phyloP scores from a whole-genome alignment of 2,888 invertebrate genomes.

The Dryocosmus kuriphilus region DNA sequence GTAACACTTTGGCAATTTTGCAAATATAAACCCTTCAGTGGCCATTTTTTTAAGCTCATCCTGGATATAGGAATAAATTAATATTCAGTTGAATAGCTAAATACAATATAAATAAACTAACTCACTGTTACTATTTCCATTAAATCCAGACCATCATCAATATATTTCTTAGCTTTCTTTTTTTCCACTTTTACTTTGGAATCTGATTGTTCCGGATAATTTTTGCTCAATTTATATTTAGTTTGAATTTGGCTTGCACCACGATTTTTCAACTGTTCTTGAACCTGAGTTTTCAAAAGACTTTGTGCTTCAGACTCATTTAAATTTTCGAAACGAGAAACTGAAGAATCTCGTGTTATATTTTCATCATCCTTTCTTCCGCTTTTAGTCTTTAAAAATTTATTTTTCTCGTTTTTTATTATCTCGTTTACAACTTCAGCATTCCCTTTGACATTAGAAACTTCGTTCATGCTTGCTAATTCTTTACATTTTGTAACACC shows the following conservation, averaged over 20 bases:
- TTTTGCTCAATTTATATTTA: background rate
- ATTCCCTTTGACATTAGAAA: background rate
- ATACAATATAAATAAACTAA: background rate
- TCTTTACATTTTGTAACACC: background rate
- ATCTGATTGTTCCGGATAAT: background rate
- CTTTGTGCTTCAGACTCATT: background rate
- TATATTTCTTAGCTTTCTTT: conserved; percentile 50
- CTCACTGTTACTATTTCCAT: conserved; percentile 17
- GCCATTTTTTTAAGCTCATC: conserved; percentile 67
- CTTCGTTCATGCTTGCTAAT: background rate
- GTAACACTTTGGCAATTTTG: conserved; percentile 69
- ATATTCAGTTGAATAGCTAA: background rate
- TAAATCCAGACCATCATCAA: background rate
- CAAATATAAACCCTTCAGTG: conserved; percentile 67
- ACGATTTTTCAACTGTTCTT: background rate
- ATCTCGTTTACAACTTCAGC: background rate
- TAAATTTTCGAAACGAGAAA: background rate
- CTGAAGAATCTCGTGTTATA: background rate
- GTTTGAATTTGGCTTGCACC: background rate
- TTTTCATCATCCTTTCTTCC: background rate
- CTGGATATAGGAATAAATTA: conserved; percentile 55
- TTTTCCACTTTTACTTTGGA: conserved; percentile 43
- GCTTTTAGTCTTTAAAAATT: background rate
- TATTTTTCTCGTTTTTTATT: background rate
- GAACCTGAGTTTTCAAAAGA: no score